Evolutionary conservation across 2,113 vertebrate genomes (phyloP), one percentile per base, ranked within the genome.

Genomic region (Pachypanchax playfairii): DNA sequence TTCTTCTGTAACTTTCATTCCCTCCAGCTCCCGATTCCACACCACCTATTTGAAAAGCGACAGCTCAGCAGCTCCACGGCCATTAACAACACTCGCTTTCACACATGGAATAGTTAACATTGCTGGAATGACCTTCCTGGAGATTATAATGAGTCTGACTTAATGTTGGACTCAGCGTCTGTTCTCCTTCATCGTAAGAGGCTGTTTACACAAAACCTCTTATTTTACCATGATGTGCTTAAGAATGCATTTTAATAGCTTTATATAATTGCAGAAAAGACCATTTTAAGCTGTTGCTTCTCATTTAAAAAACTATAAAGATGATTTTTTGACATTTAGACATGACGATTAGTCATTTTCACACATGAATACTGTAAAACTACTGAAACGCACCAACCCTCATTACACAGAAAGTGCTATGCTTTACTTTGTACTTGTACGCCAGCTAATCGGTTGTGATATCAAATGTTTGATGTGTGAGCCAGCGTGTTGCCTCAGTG

Each of bases 31-130:
- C 65, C 44, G 26, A 65, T 71, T 82, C 51, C 47, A 58, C 70
- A 71, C 73, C 81, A 70, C 74, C 82, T 76, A 67, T 74, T 79
- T 79, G 61, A 87, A 89, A 88, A 70, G 65, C 73, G 80, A 83
- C 76, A 80, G 88, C 87, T 91, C 84, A 90, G 89, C 86, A 88
- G 72, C 85, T 87, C 81, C 53, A 7, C 49, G 82, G 65, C 82
- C 77, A 80, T 90, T 88, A 87, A 75, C 85, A 53, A 64, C 68
- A 79, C 74, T 76, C 65, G 43, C 77, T 59, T 80, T 85, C 75
- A 70, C 80, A 71, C 61, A 33, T 56, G 53, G 75, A 82, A 70
- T 70, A 80, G 67, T 65, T 75, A 65, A 44, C 60, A 21, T 31
- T 39, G 70, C 72, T 38, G 59, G 58, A 66, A 35, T 55, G 61